phyloP scores from a whole-genome alignment of 2,888 invertebrate genomes.

The Mayetiola destructor region DNA sequence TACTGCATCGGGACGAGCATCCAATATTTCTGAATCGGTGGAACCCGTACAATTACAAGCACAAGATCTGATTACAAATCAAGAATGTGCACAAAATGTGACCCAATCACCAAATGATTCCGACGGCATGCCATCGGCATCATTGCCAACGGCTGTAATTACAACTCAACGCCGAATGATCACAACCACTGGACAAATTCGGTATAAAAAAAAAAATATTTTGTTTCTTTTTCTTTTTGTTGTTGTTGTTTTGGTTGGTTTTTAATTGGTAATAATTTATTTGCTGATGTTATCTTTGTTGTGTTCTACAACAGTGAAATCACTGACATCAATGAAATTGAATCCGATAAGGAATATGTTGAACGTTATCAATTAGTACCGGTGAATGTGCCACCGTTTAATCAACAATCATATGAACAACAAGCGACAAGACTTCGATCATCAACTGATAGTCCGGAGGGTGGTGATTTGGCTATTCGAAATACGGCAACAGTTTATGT shows the following conservation, averaged over 20 bases:
- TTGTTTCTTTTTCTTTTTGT: background rate
- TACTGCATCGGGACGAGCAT: slow-evolving; percentile 21
- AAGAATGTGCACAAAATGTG: background rate
- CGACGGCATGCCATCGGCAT: slow-evolving; percentile 14
- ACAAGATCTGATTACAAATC: background rate
- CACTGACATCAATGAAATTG: background rate
- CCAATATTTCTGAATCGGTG: slow-evolving; percentile 19
- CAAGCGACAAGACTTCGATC: background rate
- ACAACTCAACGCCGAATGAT: slow-evolving; percentile 30
- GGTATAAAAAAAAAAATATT: slow-evolving; percentile 20
- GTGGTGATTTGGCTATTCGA: background rate
- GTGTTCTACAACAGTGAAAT: background rate
- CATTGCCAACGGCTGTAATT: slow-evolving; percentile 24
- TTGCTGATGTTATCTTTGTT: background rate
- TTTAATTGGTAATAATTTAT: background rate
- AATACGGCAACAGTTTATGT: slow-evolving; percentile 16
- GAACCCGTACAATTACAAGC: slow-evolving; percentile 9
- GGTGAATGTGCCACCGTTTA: background rate
- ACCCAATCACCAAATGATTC: background rate
- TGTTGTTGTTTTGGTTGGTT: background rate
- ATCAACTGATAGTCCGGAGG: background rate
- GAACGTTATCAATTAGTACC: slow-evolving; percentile 3
- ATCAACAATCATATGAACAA: slow-evolving; percentile 15
- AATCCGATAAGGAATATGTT: background rate
- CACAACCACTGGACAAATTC: slow-evolving; percentile 34